phyloP scores from a whole-genome alignment of 2,888 invertebrate genomes.

The Trisateles emortualis region DNA sequence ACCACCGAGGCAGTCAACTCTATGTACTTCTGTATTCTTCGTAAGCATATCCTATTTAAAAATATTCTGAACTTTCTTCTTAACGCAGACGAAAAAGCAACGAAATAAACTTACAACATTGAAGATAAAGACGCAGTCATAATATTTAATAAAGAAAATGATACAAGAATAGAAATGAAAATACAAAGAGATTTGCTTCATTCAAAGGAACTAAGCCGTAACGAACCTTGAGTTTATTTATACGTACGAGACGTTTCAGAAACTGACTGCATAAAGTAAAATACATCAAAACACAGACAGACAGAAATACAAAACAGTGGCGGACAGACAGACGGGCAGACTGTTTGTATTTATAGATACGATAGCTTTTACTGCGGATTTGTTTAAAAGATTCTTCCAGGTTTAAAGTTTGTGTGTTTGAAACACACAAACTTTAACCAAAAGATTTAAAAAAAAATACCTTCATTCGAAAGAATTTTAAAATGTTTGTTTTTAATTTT shows the following conservation, averaged over 20 bases:
- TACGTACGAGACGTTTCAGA: slow-evolving; percentile 62
- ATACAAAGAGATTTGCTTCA: slow-evolving; percentile 38
- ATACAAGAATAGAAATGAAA: slow-evolving; percentile 33
- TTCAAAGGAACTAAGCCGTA: slow-evolving; percentile 36
- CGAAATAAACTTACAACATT: neutral
- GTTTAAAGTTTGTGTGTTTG: neutral
- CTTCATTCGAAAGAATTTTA: too few relatives aligned
- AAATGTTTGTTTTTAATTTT: too few relatives aligned
- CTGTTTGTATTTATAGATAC: slow-evolving; percentile 64
- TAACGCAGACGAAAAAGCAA: neutral
- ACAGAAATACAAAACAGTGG: slow-evolving; percentile 71
- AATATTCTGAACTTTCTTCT: too few relatives aligned
- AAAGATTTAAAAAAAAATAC: too few relatives aligned
- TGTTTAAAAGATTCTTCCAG: slow-evolving; percentile 5
- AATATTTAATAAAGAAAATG: slow-evolving; percentile 32
- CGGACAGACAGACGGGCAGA: slow-evolving; percentile 74
- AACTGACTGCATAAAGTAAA: slow-evolving; percentile 71
- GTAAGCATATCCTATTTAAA: too few relatives aligned
- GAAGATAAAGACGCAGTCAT: slow-evolving; percentile 22
- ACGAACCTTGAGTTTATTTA: slow-evolving; percentile 69
- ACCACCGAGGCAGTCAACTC: too few relatives aligned
- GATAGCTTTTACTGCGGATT: slow-evolving; percentile 45
- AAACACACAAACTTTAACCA: too few relatives aligned
- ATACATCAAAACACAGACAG: slow-evolving; percentile 68
- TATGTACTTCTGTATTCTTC: too few relatives aligned